Base-by-base conservation (phyloP, 1,140 invertebrate species). In the Drosophila santomea region DNA sequence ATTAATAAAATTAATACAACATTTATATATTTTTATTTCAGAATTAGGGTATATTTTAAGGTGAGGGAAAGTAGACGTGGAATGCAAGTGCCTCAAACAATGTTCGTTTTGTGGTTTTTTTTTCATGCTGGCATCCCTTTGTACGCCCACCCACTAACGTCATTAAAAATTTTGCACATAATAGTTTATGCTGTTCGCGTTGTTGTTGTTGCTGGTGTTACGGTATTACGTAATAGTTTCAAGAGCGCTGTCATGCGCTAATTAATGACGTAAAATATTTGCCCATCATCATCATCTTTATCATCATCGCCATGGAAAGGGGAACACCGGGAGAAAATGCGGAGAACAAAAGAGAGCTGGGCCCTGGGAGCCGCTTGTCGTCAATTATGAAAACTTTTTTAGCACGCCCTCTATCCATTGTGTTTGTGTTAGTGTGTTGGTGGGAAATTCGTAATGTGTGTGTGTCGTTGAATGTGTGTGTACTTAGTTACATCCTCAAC, bases 191-290 rank as follows among this genome's bases (percentile, higher is more conserved):
- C 63, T 72, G 67, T 35, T 15, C 15, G 48, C 61, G 51, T 77
- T 58, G 61, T 47, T 56, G 51, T 39, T 39, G 47, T 52, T 61
- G 47, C 52, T 61, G 61, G 58, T 82, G 60, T 86, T 82, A 86
- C 79, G 78, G 83, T 63, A 76, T 88, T 88, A 88, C 69, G 75
- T 86, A 79, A 88, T 82, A 86, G 83, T 76, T 88, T 88, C 56
- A 55, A 88, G 66, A 62, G 71, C 61, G 50, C 69, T 81, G 52
- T 47, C 75, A 58, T 56, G 52, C 75, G 79, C 83, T 86, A 86
- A 88, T 86, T 86, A 88, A 88, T 88, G 75, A 88, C 72, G 83
- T 88, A 82, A 88, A 86, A 86, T 86, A 86, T 88, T 86, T 88
- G 83, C 80, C 78, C 83, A 76, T 80, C 11, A 14, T 39, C 38